phyloP scores from a whole-genome alignment of 2,888 invertebrate species.

The Heliconius charithonia region DNA sequence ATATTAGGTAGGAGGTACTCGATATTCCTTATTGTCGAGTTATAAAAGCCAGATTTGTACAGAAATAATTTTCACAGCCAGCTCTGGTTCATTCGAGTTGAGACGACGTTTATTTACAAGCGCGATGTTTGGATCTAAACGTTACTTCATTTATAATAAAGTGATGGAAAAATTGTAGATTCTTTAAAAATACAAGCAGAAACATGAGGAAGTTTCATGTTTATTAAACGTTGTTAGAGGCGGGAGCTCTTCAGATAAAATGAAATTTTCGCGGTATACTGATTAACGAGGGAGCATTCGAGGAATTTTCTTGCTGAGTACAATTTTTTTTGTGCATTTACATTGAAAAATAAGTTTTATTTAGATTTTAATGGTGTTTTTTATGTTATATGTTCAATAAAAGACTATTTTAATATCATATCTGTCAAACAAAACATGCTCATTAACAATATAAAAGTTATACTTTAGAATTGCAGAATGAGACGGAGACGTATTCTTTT shows the following conservation, averaged over 20 bases:
- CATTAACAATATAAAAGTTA: no score
- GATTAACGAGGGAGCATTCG: background rate
- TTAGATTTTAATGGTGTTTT: background rate
- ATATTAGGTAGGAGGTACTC: slow-evolving; percentile 8
- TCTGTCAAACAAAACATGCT: no score
- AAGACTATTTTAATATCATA: no score
- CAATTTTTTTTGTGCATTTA: background rate
- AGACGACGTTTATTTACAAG: slow-evolving; percentile 47
- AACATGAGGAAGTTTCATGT: slow-evolving; percentile 23
- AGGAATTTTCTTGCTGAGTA: background rate
- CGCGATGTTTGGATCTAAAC: slow-evolving; percentile 48
- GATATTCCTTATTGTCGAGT: slow-evolving; percentile 33
- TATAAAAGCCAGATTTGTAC: slow-evolving; percentile 34
- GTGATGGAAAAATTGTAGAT: slow-evolving; percentile 40
- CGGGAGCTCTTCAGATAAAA: background rate
- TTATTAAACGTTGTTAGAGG: slow-evolving; percentile 15
- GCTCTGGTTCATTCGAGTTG: slow-evolving; percentile 16
- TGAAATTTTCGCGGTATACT: slow-evolving; percentile 1
- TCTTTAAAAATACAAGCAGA: slow-evolving; percentile 32
- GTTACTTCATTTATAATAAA: slow-evolving; percentile 52
- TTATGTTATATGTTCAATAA: no score
- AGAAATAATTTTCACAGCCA: slow-evolving; percentile 28
- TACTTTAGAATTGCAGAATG: no score
- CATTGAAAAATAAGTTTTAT: background rate
- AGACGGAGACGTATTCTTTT: no score